These are phyloP conservation scores for Elaeidobius kamerunicus DNA, from an alignment of 2,888 invertebrate species.

Conservation along the genomic window DNA sequence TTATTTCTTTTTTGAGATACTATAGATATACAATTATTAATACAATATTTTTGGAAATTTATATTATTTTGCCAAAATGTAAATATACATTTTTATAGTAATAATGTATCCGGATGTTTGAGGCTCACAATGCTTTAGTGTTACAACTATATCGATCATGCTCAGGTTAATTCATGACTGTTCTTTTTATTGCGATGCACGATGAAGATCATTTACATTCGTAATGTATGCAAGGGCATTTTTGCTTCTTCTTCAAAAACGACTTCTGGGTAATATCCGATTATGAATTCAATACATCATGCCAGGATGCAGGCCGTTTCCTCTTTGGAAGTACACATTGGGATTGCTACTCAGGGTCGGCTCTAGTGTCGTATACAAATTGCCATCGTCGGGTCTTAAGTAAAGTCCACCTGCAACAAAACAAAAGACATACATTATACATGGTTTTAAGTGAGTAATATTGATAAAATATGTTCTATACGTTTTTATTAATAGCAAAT, in stretches of 20 bases:
- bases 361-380: slow-evolving; percentile 80
- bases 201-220: slow-evolving; percentile 2
- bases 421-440: no score
- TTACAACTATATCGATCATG: not conserved
- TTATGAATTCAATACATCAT: slow-evolving; percentile 71
- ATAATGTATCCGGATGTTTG: no score
- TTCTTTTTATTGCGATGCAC: not conserved
- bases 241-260: slow-evolving; percentile 4
- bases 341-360: slow-evolving; percentile 86
- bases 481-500: no score
- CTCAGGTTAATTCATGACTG: not conserved
- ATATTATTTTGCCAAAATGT: no score
- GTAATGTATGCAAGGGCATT: slow-evolving; percentile 1
- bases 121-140: not conserved
- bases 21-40: not conserved
- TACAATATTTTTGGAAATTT: not conserved
- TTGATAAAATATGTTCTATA: no score
- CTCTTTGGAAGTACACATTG: slow-evolving; percentile 85
- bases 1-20: not conserved
- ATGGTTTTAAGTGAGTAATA: no score
- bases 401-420: slow-evolving; percentile 62
- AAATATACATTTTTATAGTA: no score
- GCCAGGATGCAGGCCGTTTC: slow-evolving; percentile 78
- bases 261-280: slow-evolving; percentile 15
- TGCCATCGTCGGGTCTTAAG: slow-evolving; percentile 76